Conservation (phyloP, 2,113 vertebrate species). For the Redunca redunca region DNA sequence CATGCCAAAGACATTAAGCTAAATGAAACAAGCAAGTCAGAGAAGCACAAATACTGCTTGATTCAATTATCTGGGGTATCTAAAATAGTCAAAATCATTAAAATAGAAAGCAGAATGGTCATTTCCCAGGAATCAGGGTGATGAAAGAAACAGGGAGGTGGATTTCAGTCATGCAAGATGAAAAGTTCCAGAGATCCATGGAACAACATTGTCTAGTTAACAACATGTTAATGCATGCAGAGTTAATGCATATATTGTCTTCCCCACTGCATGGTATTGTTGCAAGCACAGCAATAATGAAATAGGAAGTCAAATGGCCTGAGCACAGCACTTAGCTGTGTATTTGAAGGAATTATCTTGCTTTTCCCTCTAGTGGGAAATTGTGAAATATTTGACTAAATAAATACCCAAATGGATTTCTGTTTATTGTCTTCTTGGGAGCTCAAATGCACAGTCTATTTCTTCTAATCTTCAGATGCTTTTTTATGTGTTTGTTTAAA, state of each 20-base stretch:
- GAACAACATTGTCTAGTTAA: not conserved
- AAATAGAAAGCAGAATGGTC: not conserved
- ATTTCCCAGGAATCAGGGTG: not conserved
- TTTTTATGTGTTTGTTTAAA: not conserved
- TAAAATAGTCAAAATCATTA: not conserved
- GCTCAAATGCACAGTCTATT: not conserved
- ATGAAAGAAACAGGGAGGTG: not conserved
- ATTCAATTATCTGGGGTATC: not conserved
- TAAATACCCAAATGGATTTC: not conserved
- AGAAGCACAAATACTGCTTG: not conserved
- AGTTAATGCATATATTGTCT: not conserved
- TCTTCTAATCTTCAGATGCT: not conserved
- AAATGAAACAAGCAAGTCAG: not conserved
- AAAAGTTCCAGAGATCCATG: not conserved
- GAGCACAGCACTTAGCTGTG: not conserved
- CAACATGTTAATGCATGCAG: not conserved
- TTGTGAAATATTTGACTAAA: not conserved
- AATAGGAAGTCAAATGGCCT: not conserved
- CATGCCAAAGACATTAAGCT: not conserved
- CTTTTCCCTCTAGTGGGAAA: not conserved
- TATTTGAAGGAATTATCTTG: not conserved
- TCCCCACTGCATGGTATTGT: not conserved
- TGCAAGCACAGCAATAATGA: not conserved
- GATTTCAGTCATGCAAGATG: not conserved
- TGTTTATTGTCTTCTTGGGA: not conserved